Evolutionary conservation across 2,888 invertebrate species (phyloP).

Genomic region (Brachyptera putata): DNA sequence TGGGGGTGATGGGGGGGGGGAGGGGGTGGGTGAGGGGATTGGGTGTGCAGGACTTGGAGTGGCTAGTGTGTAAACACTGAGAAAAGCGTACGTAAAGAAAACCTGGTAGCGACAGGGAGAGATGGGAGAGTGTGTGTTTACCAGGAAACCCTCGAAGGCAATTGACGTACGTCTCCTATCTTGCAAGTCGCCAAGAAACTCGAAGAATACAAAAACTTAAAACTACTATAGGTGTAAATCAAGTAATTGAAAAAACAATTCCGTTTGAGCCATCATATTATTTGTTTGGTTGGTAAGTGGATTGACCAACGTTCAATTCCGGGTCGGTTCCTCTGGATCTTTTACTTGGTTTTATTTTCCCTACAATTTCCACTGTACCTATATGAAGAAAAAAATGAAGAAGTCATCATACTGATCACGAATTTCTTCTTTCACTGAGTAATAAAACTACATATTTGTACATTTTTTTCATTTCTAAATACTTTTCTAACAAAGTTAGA

Average conservation of each 20-base stretch:
- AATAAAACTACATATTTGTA: too few relatives aligned
- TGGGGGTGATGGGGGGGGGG: neutral
- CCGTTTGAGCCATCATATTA: neutral
- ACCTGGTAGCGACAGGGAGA: conserved; percentile 5
- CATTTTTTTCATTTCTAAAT: too few relatives aligned
- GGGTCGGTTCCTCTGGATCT: neutral
- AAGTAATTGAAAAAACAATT: conserved; percentile 3
- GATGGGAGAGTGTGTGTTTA: conserved; percentile 1
- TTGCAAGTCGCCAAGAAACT: neutral
- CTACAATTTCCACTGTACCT: too few relatives aligned
- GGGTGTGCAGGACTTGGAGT: neutral
- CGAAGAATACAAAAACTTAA: conserved; percentile 3
- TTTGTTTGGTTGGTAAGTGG: neutral
- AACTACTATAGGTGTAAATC: conserved; percentile 22
- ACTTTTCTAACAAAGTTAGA: too few relatives aligned
- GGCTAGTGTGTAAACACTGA: conserved; percentile 3
- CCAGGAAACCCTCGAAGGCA: conserved; percentile 10
- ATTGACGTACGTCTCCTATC: neutral
- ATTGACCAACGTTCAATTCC: neutral
- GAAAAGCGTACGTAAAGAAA: conserved; percentile 8
- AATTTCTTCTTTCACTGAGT: too few relatives aligned
- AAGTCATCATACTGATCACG: too few relatives aligned
- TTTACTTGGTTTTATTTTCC: neutral
- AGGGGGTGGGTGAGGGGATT: neutral
- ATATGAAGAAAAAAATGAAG: too few relatives aligned